Conservation (phyloP, 2,113 vertebrate genomes). For the Vidua macroura region DNA sequence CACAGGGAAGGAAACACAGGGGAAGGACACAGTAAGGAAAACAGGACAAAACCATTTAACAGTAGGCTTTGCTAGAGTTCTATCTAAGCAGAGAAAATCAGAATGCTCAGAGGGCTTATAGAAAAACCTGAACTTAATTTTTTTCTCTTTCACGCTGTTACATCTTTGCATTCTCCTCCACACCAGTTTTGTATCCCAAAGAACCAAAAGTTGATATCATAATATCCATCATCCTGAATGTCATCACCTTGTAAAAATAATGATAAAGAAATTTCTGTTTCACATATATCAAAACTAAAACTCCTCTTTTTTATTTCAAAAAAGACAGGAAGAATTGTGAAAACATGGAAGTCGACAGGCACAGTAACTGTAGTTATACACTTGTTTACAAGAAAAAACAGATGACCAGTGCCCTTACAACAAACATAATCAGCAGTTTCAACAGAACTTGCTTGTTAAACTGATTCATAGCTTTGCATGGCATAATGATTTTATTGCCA, state of each 20-base stretch:
- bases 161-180: not conserved
- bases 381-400: slow-evolving; percentile 37
- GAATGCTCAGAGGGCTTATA: not conserved
- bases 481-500: slow-evolving; percentile 43
- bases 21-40: not conserved
- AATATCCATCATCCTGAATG: not conserved
- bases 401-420: slow-evolving; percentile 7
- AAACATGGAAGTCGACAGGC: not conserved
- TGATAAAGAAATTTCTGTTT: not conserved
- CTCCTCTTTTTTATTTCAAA: not conserved
- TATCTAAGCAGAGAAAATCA: not conserved
- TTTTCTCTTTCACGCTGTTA: not conserved
- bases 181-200: not conserved
- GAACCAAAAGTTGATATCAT: fast-evolving
- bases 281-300: not conserved
- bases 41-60: not conserved
- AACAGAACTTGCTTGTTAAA: slow-evolving; percentile 45
- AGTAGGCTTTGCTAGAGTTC: not conserved
- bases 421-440: slow-evolving; percentile 43
- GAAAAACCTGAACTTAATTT: not conserved
- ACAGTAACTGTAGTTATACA: not conserved
- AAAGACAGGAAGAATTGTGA: not conserved
- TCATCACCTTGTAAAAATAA: not conserved
- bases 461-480: not conserved
- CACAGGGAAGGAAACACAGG: not conserved